These are phyloP conservation scores for Excalfactoria chinensis DNA, from an alignment of 2,113 vertebrate genomes.

Conservation along the genomic window DNA sequence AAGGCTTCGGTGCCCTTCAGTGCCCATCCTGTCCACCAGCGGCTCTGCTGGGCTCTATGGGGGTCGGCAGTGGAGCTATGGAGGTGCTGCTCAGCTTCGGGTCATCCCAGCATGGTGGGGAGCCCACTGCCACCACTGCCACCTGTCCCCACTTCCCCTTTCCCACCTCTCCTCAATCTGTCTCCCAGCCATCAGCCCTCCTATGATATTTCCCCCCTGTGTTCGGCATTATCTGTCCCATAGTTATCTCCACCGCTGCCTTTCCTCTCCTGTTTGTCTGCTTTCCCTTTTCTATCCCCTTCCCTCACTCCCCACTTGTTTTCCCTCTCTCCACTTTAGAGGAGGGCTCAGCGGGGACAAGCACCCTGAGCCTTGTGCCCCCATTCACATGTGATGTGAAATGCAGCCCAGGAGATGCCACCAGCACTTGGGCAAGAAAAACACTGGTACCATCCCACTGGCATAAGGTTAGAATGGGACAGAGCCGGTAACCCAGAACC, in stretches of 20 bases:
- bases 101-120: background rate
- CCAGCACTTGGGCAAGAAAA: too few species aligned
- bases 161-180: background rate
- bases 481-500: background rate
- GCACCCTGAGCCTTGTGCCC: rapidly evolving
- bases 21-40: background rate
- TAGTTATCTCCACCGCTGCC: background rate
- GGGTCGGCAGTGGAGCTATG: rapidly evolving
- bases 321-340: background rate
- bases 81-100: rapidly evolving
- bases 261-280: background rate
- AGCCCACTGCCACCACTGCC: rapidly evolving
- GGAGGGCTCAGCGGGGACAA: background rate
- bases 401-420: background rate
- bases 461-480: too few species aligned
- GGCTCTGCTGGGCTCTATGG: rapidly evolving
- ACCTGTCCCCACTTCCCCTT: rapidly evolving
- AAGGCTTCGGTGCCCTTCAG: background rate
- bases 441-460: too few species aligned
- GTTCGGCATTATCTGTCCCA: background rate
- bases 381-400: rapidly evolving
- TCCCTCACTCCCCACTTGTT: background rate
- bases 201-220: rapidly evolving
- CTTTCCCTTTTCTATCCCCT: background rate
- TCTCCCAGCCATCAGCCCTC: background rate